These are phyloP conservation scores for Homarus gammarus DNA, from an alignment of 2,888 invertebrate genomes.

Conservation along the genomic window DNA sequence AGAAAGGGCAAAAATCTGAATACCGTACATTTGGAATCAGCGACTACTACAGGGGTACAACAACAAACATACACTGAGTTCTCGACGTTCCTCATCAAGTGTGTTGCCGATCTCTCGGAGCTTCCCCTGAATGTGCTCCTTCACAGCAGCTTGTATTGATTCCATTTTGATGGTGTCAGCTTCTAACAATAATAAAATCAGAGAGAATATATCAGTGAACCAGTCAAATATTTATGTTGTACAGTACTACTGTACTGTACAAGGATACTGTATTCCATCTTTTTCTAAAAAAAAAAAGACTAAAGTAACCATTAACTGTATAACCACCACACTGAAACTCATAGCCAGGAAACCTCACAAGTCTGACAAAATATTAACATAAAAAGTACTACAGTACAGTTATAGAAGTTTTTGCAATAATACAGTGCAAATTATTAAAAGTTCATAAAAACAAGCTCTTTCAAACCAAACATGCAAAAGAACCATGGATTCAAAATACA, in stretches of 20 bases:
- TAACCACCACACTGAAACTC: background rate
- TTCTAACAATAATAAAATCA: constrained; percentile 31
- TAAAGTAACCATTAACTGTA: background rate
- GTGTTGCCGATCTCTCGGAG: constrained; percentile 68
- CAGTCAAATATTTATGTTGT: too few species aligned
- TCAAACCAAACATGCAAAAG: too few species aligned
- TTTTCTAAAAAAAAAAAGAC: too few species aligned
- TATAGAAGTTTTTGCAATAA: too few species aligned
- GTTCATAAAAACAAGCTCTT: too few species aligned
- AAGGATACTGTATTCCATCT: too few species aligned
- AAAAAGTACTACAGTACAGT: too few species aligned
- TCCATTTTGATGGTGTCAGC: constrained; percentile 54
- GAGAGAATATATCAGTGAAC: background rate
- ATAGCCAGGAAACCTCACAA: background rate
- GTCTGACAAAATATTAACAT: too few species aligned
- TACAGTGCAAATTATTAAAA: too few species aligned
- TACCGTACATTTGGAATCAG: background rate
- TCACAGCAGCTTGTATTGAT: constrained; percentile 64
- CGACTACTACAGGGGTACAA: constrained; percentile 21
- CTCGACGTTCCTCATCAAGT: constrained; percentile 64
- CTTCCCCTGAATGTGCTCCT: constrained; percentile 67
- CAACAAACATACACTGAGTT: constrained; percentile 65
- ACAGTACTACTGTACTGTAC: too few species aligned
- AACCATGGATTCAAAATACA: too few species aligned
- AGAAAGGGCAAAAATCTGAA: background rate